These are phyloP conservation scores for Mergus octosetaceus DNA, from an alignment of 2,797 vertebrate genomes.

Conservation along the genomic window DNA sequence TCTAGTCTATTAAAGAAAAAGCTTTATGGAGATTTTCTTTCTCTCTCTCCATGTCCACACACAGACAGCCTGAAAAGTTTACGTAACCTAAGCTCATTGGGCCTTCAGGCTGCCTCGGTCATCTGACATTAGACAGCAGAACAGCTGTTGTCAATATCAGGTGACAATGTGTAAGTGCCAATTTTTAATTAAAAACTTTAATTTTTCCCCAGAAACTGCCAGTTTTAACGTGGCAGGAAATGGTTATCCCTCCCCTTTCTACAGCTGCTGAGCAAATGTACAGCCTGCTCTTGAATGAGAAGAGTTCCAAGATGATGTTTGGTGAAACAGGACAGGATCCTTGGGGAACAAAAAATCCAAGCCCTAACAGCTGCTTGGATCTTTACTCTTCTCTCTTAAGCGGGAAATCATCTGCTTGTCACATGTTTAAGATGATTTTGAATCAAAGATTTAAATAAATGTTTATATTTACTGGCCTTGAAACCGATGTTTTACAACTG, in stretches of 20 bases:
- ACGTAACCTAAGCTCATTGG: not conserved
- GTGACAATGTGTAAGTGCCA: slow-evolving; percentile 8
- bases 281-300: slow-evolving; percentile 13
- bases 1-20: not conserved
- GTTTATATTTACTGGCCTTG: slow-evolving; percentile 34
- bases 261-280: not conserved
- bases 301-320: not conserved
- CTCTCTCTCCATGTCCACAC: not conserved
- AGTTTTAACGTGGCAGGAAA: slow-evolving; percentile 61
- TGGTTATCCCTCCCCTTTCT: not conserved
- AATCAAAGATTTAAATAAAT: slow-evolving; percentile 35
- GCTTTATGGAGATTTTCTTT: not conserved
- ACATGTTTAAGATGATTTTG: slow-evolving; percentile 47
- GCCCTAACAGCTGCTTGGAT: not conserved
- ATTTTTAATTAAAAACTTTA: slow-evolving; percentile 59
- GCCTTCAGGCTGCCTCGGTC: not conserved
- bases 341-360: slow-evolving; percentile 19
- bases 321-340: not conserved
- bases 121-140: slow-evolving; percentile 15
- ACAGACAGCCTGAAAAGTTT: not conserved
- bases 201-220: slow-evolving; percentile 45
- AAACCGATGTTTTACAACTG: slow-evolving; percentile 8
- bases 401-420: slow-evolving; percentile 43
- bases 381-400: not conserved
- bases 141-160: slow-evolving; percentile 50